Base-by-base conservation (phyloP, 1,140 invertebrate species). In the Trachymyrmex cornetzi region DNA sequence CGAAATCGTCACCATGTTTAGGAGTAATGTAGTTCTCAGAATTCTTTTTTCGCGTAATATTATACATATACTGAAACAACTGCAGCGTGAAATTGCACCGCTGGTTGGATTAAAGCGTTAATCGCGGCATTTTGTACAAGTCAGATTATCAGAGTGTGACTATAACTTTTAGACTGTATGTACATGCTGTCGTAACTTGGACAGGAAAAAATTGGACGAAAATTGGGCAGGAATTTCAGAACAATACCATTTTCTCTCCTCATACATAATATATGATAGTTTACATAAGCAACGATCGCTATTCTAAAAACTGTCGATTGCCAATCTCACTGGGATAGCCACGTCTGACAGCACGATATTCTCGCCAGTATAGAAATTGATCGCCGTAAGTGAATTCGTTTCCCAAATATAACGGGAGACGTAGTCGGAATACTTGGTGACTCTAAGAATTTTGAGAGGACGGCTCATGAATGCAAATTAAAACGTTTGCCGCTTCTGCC, bases 401-500 rank as follows among this genome's bases (percentile, higher is more conserved):
- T 53, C 69, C 59, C 50, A 82, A 74, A 88, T 91, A 91, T 90
- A 90, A 91, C 89, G 87, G 57, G 57, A 85, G 85, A 91, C 90
- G 89, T 90, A 90, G 74, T 89, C 50, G 84, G 90, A 91, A 91
- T 91, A 89, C 85, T 91, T 82, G 85, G 67, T 74, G 90, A 75
- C 87, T 91, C 88, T 79, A 90, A 93, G 93, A 94, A 94, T 94
- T 93, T 93, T 91, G 80, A 89, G 89, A 88, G 87, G 92, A 91
- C 88, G 92, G 89, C 93, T 93, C 93, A 94, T 94, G 93, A 94
- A 94, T 94, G 93, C 92, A 94, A 94, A 94, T 93, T 93, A 94
- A 94, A 94, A 93, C 92, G 90, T 91, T 93, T 89, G 88, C 90
- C 77, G 55, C 74, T 85, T 77, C 71, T 81, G 69, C 77, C 57